phyloP scores from a whole-genome alignment of 2,888 invertebrate genomes.

The Parasteatoda lunata region DNA sequence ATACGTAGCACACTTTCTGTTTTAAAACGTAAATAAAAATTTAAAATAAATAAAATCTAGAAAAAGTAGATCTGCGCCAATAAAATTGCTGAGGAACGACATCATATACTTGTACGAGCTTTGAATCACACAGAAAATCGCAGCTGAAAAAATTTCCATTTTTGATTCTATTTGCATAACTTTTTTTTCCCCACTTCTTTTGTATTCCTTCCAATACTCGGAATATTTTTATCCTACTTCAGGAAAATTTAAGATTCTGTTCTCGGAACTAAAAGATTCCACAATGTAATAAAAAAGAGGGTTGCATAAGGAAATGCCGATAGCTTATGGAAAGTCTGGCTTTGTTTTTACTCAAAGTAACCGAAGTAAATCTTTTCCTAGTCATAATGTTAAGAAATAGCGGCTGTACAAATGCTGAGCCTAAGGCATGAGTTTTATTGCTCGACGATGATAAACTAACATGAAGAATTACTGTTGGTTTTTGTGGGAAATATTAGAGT shows the following conservation, averaged over 20 bases:
- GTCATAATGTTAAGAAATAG: conserved; percentile 31
- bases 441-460: not conserved
- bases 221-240: conserved; percentile 45
- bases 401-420: conserved; percentile 59
- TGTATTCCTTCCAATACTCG: conserved; percentile 14
- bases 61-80: conserved; percentile 46
- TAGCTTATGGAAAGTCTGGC: conserved; percentile 55
- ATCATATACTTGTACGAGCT: conserved; percentile 15
- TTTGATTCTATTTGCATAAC: conserved; percentile 65
- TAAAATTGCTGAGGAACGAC: conserved; percentile 54
- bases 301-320: conserved; percentile 30
- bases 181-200: conserved; percentile 22
- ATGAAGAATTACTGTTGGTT: no score
- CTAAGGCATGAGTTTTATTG: conserved; percentile 51
- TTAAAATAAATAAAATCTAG: conserved; percentile 39
- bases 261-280: conserved; percentile 62
- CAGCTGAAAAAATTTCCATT: conserved; percentile 59
- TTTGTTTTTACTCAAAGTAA: conserved; percentile 60
- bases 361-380: conserved; percentile 53
- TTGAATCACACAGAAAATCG: conserved; percentile 54
- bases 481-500: no score
- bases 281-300: conserved; percentile 60
- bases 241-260: conserved; percentile 57
- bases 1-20: conserved; percentile 5
- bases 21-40: conserved; percentile 42